Percentiles rank a stretch among this genome's conserved stretches.
These are phyloP conservation scores for Penaeus japonicus DNA, from an alignment of 1,140 invertebrate species.

Conservation along the genomic window DNA sequence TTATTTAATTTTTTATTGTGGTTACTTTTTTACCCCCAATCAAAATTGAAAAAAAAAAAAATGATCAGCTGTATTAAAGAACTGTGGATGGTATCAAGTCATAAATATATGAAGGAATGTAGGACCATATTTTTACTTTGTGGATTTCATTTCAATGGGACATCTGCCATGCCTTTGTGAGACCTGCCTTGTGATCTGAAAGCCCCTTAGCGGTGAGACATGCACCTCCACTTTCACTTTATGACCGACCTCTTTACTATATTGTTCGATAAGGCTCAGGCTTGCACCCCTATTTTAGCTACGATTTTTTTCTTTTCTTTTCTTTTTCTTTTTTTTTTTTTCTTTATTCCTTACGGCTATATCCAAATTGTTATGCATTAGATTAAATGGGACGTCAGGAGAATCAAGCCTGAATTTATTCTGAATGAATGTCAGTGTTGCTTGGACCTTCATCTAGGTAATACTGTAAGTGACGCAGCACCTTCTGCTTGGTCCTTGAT, in stretches of 20 bases:
- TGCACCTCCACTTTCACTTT: constrained; percentile 16
- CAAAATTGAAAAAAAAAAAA: neutral
- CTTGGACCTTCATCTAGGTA: constrained; percentile 33
- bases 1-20: no score
- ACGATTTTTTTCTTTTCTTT: constrained; percentile 16
- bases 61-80: constrained; percentile 8
- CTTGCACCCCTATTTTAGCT: constrained; percentile 42
- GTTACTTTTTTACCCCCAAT: no score
- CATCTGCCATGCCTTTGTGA: constrained; percentile 42
- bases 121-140: constrained; percentile 6
- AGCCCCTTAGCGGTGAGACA: no score
- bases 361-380: constrained; percentile 31
- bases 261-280: constrained; percentile 39
- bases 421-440: constrained; percentile 51
- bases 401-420: constrained; percentile 30
- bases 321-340: neutral
- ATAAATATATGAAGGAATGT: neutral
- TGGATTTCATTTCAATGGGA: constrained; percentile 15
- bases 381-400: constrained; percentile 22
- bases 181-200: constrained; percentile 10
- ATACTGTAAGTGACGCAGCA: constrained; percentile 40
- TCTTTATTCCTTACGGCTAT: no score
- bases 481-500: constrained; percentile 3
- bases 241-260: constrained; percentile 1
- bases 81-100: neutral